Base-by-base conservation (phyloP, 2,888 invertebrate species). In the Galeruca laticollis region DNA sequence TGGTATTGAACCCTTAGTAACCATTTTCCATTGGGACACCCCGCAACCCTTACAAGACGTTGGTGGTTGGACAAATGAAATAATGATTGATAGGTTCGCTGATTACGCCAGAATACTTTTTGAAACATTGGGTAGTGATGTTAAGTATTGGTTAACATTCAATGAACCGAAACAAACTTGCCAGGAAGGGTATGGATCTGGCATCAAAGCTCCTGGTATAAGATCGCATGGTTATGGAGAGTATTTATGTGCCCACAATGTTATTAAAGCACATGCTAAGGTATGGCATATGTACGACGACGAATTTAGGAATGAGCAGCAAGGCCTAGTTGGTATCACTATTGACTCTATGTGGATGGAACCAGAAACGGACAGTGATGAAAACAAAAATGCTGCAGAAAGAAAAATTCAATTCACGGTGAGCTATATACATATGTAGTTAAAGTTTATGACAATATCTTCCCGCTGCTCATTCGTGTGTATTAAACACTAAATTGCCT, bases 231-330 rank as follows among this genome's bases (percentile, higher is more conserved):
- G 90, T 0, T 81, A 88, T 37, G 88, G 87, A 8, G 88, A 88
- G 72, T 93, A 93, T 78, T 76, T 88, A 73, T 90, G 90, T 62
- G 88, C 86, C 0, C 90, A 91, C 77, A 90, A 89, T 70, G 83
- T 91, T 40, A 83, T 93, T 6, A 81, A 88, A 54, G 90, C 92
- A 0, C 93, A 93, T 77, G 92, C 88, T 0, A 87, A 84, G 77
- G 89, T 88, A 0, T 93, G 90, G 78, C 86, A 87, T 6, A 80
- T 90, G 78, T 91, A 89, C 75, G 80, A 91, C 57, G 84, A 87
- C 2, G 86, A 87, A 10, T 92, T 89, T 82, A 86, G 88, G 69
- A 75, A 86, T 0, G 77, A 73, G 1, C 90, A 91, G 79, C 85
- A 88, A 68, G 40, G 40, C 3, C 13, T 13, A 40, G 40, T 40